Conservation (phyloP, 2,888 invertebrate species). For the Eupithecia subumbrata region DNA sequence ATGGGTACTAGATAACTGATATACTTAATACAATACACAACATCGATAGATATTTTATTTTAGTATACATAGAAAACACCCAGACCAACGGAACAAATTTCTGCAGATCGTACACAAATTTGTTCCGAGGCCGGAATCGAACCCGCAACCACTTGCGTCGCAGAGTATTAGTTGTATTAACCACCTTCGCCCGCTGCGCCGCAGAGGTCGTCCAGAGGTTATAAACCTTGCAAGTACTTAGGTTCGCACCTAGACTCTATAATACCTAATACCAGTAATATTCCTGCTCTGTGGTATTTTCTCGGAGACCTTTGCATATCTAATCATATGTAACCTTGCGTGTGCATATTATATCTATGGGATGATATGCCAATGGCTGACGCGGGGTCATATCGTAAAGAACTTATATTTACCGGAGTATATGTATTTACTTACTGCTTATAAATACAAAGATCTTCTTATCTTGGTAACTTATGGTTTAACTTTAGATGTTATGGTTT, state of each 20-base stretch:
- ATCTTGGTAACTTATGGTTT: background rate
- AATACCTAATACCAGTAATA: background rate
- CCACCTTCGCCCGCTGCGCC: no score
- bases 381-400: constrained; percentile 7
- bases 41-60: no score
- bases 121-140: no score
- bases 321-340: constrained; percentile 28
- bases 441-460: background rate
- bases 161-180: no score
- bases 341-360: constrained; percentile 17
- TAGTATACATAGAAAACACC: no score
- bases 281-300: constrained; percentile 7
- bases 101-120: no score
- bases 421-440: constrained; percentile 3
- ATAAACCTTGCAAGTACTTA: no score
- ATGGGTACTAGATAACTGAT: no score
- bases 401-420: constrained; percentile 5
- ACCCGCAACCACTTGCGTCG: no score
- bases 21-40: no score
- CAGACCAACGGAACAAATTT: no score
- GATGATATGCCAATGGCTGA: constrained; percentile 16
- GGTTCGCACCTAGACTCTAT: background rate
- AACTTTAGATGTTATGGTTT: background rate
- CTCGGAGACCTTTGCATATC: constrained; percentile 25
- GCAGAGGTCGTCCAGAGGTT: no score